Base-by-base conservation (phyloP, 2,888 invertebrate genomes). In the Pandemis cinnamomeana region DNA sequence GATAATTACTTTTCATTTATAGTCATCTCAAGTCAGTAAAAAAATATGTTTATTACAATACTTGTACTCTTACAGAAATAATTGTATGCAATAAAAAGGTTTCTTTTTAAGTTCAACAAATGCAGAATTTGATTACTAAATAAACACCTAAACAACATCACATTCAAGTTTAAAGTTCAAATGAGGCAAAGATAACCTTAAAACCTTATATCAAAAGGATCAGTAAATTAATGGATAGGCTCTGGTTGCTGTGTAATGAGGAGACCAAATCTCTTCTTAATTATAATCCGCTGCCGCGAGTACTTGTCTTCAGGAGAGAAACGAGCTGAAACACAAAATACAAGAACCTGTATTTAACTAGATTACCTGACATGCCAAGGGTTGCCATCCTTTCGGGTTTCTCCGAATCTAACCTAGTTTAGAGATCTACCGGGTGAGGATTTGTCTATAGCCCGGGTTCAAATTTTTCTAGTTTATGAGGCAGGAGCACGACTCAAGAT, bases 281-380 rank as follows among this genome's bases (percentile, higher is more conserved):
- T 96, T 10, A 96, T 97, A 77, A 99, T 96, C 81, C 99, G 95
- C 82, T 99, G 97, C 78, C 97, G 95, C 1, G 98, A 99, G 89
- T 97, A 98, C 89, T 98, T 97, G 88, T 99, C 99, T 89, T 99
- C 98, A 0, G 99, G 99, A 0, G 99, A 98, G 89, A 99, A 99
- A 63, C 98, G 96, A 75, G 99, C 99, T 97, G 90, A 55, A 95
- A 95, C 70, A 76, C 70, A 76, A 77, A 75, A 77, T 76, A 77
- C 53, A 75, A 62, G n/a, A 66, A 8, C 44, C 41, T 13, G 6
- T 60, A 51, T 51, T 51, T 51, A n/a, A n/a, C 27, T 36, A 36
- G 27, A 36, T 36, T 36, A 36, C 4, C 27, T 36, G 27, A 4
- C 27, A 36, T 36, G 4, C 27, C 1, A 2, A 36, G 2, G 27